These are phyloP conservation scores for Tauraco erythrolophus DNA, from an alignment of 2,113 vertebrate species.

Conservation along the genomic window DNA sequence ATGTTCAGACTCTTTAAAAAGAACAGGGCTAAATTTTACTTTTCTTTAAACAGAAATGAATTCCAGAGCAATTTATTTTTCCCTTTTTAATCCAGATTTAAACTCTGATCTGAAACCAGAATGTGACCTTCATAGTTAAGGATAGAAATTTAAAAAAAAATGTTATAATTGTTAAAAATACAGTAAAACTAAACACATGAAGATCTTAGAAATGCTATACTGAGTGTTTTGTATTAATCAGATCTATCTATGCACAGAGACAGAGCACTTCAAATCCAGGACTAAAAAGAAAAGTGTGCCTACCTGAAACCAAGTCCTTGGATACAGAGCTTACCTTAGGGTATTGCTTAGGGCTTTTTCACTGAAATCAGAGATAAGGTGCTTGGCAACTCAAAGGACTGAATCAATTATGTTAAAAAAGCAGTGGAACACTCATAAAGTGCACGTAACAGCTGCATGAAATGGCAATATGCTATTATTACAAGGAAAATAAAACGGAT, in stretches of 20 bases:
- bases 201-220: background rate
- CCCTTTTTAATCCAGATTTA: background rate
- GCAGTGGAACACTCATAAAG: constrained; percentile 6
- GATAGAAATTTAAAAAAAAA: background rate
- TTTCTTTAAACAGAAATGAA: background rate
- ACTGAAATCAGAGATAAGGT: background rate
- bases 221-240: background rate
- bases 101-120: background rate
- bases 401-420: constrained; percentile 15
- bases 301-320: background rate
- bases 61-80: background rate
- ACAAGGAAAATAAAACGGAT: constrained; percentile 49
- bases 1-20: background rate
- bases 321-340: background rate
- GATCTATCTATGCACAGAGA: background rate
- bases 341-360: background rate
- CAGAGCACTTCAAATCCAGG: background rate
- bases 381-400: background rate
- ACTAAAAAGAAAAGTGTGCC: background rate
- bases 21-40: background rate
- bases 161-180: background rate
- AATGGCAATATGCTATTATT: constrained; percentile 33
- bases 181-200: background rate
- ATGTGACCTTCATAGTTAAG: background rate
- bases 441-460: constrained; percentile 17